Evolutionary conservation across 2,113 vertebrate species (phyloP), one percentile per base, ranked within the genome.

Genomic region (Lepidiolamprologus cunningtoni): DNA sequence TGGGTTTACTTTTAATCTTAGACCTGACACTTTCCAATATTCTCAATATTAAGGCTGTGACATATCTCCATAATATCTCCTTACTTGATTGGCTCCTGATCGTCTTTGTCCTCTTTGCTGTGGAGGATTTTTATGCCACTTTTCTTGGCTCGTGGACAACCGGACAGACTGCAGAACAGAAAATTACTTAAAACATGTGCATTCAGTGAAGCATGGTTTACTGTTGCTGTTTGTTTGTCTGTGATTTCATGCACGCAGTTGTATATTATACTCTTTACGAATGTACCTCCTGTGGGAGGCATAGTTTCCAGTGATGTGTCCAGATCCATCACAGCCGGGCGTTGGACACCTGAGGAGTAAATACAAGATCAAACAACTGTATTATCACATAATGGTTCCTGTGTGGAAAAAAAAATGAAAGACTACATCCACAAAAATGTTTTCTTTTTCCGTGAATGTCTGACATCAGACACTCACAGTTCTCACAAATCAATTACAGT

Each of bases 281-380:
- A 31, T 26, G 12, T 97, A 99, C 98, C 98, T 99, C 95, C 98
- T 97, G 94, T 99, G 98, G 89, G 98, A 99, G 91, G 98, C 98
- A 26, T 99, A 99, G 96, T 99, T 99, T 95, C 98, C 98, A 1
- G 98, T 99, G 94, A 99, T 99, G 94, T 99, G 98, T 89, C 99
- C 99, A 7, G 98, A 99, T 89, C 99, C 99, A 80, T 99, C 99
- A 66, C 99, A 99, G 58, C 99, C 98, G 8, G 98, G 98, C 2
- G 99, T 99, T 26, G 99, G 99, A 96, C 99, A 99, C 96, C 99
- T 99, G 90, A 61, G 89, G 95, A 5, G 78, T 40, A 83, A 35
- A 87, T 52, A 31, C 71, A 50, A 17, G 26, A 28, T 47, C 16
- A 78, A 78, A 78, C 42, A 31, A 5, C 23, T 31, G 42, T 50